phyloP scores from a whole-genome alignment of 2,113 vertebrate species.

The Empidonax alnorum region DNA sequence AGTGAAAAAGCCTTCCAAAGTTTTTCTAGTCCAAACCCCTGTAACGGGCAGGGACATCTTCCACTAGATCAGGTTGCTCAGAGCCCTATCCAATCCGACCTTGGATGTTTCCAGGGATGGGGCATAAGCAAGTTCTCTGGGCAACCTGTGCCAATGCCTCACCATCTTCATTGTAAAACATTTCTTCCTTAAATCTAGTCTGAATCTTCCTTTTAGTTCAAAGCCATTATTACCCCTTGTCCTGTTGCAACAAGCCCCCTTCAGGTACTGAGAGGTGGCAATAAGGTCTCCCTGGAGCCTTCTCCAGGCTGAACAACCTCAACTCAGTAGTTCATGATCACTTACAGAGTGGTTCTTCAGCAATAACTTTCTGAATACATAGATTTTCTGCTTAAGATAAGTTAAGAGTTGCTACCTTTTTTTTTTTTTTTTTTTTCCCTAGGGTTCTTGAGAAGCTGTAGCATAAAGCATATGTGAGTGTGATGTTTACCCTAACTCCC shows the following conservation, averaged over 20 bases:
- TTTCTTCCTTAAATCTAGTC: not conserved
- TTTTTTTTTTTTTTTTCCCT: rapidly evolving
- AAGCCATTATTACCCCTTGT: not conserved
- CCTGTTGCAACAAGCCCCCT: not conserved
- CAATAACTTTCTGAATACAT: not conserved
- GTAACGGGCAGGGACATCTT: not conserved
- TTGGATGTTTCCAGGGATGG: not conserved
- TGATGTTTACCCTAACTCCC: not conserved
- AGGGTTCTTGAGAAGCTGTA: not conserved
- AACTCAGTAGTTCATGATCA: not conserved
- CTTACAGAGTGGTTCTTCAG: not conserved
- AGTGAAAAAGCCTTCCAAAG: not conserved
- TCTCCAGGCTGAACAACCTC: not conserved
- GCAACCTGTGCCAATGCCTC: not conserved
- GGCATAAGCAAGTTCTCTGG: not conserved
- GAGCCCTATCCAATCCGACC: not conserved
- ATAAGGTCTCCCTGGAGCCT: not conserved
- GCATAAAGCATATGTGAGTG: not conserved
- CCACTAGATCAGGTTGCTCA: not conserved
- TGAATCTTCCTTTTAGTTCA: not conserved
- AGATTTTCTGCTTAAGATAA: not conserved
- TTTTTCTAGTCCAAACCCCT: not conserved
- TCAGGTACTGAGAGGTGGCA: not conserved
- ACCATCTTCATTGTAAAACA: not conserved
- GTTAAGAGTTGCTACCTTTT: not conserved